Percentiles rank a stretch among this genome's conserved stretches.
Evolutionary conservation across 2,113 vertebrate genomes (phyloP).

Genomic region (Cariama cristata): DNA sequence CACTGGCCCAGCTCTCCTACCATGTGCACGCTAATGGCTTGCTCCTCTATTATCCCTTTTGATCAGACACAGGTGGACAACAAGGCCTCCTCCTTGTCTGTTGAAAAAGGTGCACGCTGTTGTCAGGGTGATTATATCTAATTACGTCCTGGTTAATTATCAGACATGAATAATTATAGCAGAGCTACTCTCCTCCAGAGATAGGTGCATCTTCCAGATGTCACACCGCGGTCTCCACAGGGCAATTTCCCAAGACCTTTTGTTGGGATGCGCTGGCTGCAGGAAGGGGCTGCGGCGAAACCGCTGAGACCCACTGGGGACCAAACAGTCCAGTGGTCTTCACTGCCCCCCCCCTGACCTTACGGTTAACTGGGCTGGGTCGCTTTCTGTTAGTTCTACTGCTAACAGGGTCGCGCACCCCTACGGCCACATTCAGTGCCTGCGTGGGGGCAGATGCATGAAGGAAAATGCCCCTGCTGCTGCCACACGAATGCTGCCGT

Average conservation of each 20-base stretch:
- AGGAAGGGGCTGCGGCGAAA: neutral
- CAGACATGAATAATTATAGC: conserved; percentile 75
- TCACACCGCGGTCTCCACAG: neutral
- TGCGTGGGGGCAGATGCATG: neutral
- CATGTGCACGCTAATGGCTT: conserved; percentile 61
- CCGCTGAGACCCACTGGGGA: neutral
- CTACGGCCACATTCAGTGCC: neutral
- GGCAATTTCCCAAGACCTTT: conserved; percentile 31
- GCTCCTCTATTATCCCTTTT: conserved; percentile 67
- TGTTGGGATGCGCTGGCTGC: neutral
- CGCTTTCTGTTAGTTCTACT: neutral
- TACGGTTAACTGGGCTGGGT: neutral
- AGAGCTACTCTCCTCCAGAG: conserved; percentile 38
- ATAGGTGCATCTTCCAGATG: conserved; percentile 73
- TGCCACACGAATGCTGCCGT: neutral
- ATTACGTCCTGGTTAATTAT: conserved; percentile 81
- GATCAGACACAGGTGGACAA: conserved; percentile 76
- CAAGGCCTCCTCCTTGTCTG: conserved; percentile 67
- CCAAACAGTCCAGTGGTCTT: neutral
- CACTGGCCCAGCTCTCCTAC: conserved; percentile 56
- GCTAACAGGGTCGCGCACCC: neutral
- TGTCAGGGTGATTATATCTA: conserved; percentile 80
- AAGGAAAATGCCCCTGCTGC: neutral
- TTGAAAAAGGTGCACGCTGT: conserved; percentile 73
- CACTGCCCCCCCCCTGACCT: neutral